Base-by-base conservation (phyloP, 1,140 invertebrate genomes). In the Ceratosolen solmsi region DNA sequence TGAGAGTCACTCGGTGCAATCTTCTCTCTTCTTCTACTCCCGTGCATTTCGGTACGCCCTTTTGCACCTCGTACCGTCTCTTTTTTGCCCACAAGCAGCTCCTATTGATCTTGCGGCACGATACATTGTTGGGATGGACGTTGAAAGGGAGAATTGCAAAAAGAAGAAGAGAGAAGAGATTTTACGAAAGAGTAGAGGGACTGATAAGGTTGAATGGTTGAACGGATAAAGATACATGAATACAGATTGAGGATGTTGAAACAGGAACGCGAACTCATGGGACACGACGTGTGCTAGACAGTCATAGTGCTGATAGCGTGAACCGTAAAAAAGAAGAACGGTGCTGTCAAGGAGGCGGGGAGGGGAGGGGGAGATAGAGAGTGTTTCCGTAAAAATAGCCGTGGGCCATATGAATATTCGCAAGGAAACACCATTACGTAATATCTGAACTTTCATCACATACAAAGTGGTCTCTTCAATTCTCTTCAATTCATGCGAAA, bases 21-120 rank as follows among this genome's bases (percentile, higher is more conserved):
- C 41, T 54, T 54, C 51, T 4, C 25, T 63, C 5, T 63, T 9
- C 15, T 36, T 30, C 17, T 11, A 20, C 71, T 54, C 41, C 51
- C 46, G 8, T n/a, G n/a, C 25, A 49, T 41, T 25, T 22, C 51
- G 9, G 13, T 8, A 11, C 36, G 38, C 38, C 22, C 22, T 5
- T 75, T 46, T 49, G 22, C 70, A 13, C 20, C 25, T 30, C 58
- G 38, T 46, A 17, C n/a, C 70, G 8, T 30, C 58, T 30, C 58
- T 63, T 30, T 63, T 30, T n/a, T 36, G 1, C 17, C 51, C 20
- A n/a, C n/a, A n/a, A n/a, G n/a, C 72, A 3, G 51, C 51, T 15
- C 51, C 56, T 51, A 78, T n/a, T 77, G 8, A 11, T 0, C 0
- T 85, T 86, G 80, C 77, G 85, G 85, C 84, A 73, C 84, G 84